Evolutionary conservation across 2,797 vertebrate genomes (phyloP).

Genomic region (Cossypha caffra): DNA sequence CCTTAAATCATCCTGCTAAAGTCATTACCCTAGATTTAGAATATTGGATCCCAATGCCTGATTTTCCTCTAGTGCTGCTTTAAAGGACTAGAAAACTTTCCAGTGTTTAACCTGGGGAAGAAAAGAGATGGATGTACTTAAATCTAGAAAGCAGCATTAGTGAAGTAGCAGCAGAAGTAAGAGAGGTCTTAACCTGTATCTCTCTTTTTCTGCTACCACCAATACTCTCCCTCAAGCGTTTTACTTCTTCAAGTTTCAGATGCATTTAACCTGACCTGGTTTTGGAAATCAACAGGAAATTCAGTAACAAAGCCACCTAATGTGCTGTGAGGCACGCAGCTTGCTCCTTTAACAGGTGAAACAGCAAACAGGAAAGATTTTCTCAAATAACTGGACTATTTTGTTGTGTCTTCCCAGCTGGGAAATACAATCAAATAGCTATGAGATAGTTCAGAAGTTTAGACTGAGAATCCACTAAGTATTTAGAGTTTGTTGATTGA

Average conservation of each 20-base stretch:
- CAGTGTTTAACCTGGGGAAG: neutral
- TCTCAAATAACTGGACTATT: neutral
- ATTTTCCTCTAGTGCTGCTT: neutral
- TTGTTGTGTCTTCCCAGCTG: neutral
- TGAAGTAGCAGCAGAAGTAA: neutral
- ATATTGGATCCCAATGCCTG: neutral
- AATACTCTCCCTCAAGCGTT: neutral
- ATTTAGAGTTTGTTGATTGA: neutral
- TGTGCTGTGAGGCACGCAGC: neutral
- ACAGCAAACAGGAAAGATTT: neutral
- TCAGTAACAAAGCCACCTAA: neutral
- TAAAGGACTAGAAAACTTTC: neutral
- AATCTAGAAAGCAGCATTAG: neutral
- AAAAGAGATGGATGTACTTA: neutral
- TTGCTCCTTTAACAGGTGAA: neutral
- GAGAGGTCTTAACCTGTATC: neutral
- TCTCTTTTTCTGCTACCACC: neutral
- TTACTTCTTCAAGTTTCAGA: neutral
- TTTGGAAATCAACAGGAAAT: neutral
- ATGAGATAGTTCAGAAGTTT: neutral
- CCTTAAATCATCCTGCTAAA: neutral
- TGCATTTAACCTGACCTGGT: neutral
- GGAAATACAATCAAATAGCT: neutral
- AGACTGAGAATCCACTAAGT: rapidly evolving
- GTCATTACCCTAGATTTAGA: neutral